These are phyloP conservation scores for Dendrolimus pini DNA, from an alignment of 2,888 invertebrate species.

Conservation along the genomic window DNA sequence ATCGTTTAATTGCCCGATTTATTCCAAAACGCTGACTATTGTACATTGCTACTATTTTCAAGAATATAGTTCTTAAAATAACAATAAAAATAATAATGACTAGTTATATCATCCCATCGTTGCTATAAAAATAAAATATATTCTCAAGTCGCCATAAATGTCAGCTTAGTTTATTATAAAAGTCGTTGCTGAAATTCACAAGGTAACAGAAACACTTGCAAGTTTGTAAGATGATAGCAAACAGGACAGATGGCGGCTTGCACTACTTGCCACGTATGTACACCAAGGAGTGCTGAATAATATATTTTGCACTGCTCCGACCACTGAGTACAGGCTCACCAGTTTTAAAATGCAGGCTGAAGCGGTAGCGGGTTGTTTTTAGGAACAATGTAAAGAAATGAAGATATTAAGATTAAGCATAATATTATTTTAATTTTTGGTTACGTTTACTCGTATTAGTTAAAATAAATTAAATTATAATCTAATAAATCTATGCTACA, in stretches of 20 bases:
- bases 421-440: background rate
- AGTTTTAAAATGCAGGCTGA: constrained; percentile 11
- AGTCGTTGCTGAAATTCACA: background rate
- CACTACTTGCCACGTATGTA: constrained; percentile 26
- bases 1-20: no score
- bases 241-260: constrained; percentile 7
- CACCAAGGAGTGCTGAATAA: constrained; percentile 39
- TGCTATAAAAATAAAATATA: background rate
- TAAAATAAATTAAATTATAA: no score
- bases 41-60: no score
- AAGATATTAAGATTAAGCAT: no score
- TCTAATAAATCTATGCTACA: no score
- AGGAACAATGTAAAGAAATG: no score
- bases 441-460: background rate
- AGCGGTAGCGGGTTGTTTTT: constrained; percentile 12
- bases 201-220: background rate
- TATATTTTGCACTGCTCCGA: constrained; percentile 44
- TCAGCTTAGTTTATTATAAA: background rate
- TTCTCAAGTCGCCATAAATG: background rate
- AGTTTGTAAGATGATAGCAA: background rate
- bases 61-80: no score
- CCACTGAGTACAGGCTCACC: constrained; percentile 31
- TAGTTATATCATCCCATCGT: background rate
- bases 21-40: no score
- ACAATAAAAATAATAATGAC: background rate